These are phyloP conservation scores for Ispidina lecontei DNA, from an alignment of 2,797 vertebrate species.

Conservation along the genomic window DNA sequence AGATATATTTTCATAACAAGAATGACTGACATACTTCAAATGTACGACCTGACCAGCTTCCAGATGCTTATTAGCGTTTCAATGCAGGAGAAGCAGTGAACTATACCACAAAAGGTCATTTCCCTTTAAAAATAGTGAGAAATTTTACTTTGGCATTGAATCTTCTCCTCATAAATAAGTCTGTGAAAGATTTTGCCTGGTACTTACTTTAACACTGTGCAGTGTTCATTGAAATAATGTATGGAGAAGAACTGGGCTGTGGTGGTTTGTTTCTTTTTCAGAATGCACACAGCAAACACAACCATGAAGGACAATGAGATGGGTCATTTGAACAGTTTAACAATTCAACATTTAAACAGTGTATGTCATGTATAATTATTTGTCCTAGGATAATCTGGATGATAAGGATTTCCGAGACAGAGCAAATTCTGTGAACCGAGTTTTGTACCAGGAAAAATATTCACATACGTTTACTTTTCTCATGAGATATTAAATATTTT, in stretches of 20 bases:
- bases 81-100: neutral
- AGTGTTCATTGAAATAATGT: neutral
- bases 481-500: neutral
- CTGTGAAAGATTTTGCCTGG: neutral
- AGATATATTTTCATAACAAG: slow-evolving; percentile 33
- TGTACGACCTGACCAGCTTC: neutral
- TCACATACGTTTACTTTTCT: neutral
- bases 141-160: neutral
- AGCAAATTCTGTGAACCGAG: neutral
- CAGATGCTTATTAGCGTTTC: neutral
- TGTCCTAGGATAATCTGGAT: neutral
- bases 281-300: neutral
- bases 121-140: neutral
- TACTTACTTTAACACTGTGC: neutral
- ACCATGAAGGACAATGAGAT: too few species aligned
- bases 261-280: too few species aligned
- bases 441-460: neutral
- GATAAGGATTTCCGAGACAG: neutral
- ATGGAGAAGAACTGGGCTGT: neutral
- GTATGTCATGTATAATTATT: neutral
- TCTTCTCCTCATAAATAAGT: neutral
- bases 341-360: neutral
- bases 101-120: slow-evolving; percentile 6
- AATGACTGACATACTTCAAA: slow-evolving; percentile 65
- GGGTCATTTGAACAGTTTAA: too few species aligned